Base-by-base conservation (phyloP, 23 tunicate species). In the Phallusia fumigata region DNA sequence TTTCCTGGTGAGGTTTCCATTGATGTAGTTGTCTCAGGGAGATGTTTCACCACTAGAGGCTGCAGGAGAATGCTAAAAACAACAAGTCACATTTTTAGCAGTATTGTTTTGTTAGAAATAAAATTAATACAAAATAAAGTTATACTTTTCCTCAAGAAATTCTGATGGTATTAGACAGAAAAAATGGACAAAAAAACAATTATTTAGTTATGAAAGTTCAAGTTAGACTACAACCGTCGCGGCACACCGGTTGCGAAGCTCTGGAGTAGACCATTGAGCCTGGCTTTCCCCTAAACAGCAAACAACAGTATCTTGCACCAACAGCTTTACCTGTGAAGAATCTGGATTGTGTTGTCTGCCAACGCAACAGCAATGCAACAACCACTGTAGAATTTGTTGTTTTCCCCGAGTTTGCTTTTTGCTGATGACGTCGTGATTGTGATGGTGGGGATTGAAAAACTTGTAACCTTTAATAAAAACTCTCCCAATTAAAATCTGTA, bases 341-440 rank as follows among this genome's bases (percentile, higher is more conserved):
- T 32, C 49, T 88, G 93, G n/a, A 94, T 80, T 13, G 85, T 82
- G 78, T 94, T 89, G 75, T 94, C 87, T 0, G 98, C 86, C 24
- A 94, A 75, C 21, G 88, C 89, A 31, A 94, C 90, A 34, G 90
- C 93, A 65, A 94, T 80, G 34, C 73, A 76, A 30, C 77, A 47
- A 30, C 93, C 93, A 73, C 86, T 80, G 82, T 33, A 86, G 32
- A 94, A 89, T 31, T 89, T 84, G 0, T 22, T 74, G 0, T 89
- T 93, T 16, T 82, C 30, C 8, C 85, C 36, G 0, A 74, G 33
- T 76, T 92, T 87, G 36, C n/a, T 77, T 16, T 65, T 49, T 36
- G 83, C 79, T 19, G 86, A 75, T 58, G 53, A 75, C 50, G 81
- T 31, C 50, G 47, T 74, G 32, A 82, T 76, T 36, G 90, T 53